Evolutionary conservation across 2,888 invertebrate species (phyloP).

Genomic region (Chymomyza fuscimana): DNA sequence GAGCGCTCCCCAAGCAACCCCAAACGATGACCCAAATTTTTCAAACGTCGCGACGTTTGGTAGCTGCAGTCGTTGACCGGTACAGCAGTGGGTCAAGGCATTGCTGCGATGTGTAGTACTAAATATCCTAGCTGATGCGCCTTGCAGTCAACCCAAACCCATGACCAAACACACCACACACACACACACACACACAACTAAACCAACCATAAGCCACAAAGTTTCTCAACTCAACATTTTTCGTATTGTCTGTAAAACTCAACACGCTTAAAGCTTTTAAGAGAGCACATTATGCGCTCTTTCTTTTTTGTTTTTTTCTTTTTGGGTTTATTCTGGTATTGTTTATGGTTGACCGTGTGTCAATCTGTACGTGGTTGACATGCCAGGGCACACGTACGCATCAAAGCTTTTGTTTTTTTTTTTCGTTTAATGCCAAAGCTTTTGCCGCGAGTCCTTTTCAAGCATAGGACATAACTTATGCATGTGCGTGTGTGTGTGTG

Average conservation of each 20-base stretch:
- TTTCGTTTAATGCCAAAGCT: background rate
- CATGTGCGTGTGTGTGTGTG: background rate
- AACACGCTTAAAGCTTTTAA: slow-evolving; percentile 30
- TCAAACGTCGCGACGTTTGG: background rate
- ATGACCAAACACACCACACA: background rate
- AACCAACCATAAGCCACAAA: background rate
- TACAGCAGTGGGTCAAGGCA: slow-evolving; percentile 34
- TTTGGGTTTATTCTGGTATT: slow-evolving; percentile 12
- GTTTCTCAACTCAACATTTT: slow-evolving; percentile 1
- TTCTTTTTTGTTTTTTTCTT: background rate
- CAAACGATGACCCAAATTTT: slow-evolving; percentile 26
- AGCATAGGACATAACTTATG: background rate
- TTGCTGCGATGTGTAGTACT: background rate
- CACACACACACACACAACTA: background rate
- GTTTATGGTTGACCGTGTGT: slow-evolving; percentile 1
- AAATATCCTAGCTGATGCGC: background rate
- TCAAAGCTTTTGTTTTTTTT: slow-evolving; percentile 14
- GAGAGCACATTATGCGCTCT: slow-evolving; percentile 15
- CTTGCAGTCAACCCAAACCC: background rate
- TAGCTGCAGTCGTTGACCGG: slow-evolving; percentile 27
- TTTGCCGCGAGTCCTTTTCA: background rate
- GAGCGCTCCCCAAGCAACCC: background rate
- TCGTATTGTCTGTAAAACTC: slow-evolving; percentile 23
- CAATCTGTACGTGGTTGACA: slow-evolving; percentile 21
- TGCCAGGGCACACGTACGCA: slow-evolving; percentile 57